phyloP scores from a whole-genome alignment of 2,797 vertebrate species.

The Ciconia nigra region DNA sequence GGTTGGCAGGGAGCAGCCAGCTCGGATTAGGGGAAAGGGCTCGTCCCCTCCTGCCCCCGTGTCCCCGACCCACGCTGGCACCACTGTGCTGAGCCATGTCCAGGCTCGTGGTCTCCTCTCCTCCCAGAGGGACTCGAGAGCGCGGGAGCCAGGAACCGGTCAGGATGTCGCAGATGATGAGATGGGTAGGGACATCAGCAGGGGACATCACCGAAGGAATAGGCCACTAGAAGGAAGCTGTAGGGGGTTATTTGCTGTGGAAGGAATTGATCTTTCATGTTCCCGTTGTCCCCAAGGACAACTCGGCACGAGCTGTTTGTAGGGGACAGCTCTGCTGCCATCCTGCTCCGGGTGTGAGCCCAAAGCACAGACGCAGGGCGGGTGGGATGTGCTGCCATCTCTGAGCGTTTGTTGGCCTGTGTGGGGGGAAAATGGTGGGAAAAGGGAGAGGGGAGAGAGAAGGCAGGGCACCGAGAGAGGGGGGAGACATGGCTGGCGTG shows the following conservation, averaged over 20 bases:
- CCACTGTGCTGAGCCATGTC: accelerated
- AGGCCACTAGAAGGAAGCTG: background rate
- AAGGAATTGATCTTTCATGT: background rate
- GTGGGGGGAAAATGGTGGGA: background rate
- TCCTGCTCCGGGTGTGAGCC: background rate
- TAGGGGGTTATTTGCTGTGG: background rate
- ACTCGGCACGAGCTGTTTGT: background rate
- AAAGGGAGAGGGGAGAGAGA: background rate
- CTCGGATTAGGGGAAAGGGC: background rate
- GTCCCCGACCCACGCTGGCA: accelerated
- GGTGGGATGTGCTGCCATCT: background rate
- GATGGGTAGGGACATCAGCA: background rate
- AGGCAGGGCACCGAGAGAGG: background rate
- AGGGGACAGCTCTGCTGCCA: background rate
- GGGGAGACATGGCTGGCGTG: background rate
- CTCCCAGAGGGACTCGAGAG: background rate
- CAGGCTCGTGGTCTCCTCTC: accelerated
- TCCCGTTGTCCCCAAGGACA: background rate
- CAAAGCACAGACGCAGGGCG: accelerated
- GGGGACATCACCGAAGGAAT: accelerated
- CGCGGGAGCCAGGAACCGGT: accelerated
- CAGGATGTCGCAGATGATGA: background rate
- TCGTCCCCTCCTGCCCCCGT: accelerated
- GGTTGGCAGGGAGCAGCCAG: background rate
- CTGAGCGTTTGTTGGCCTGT: background rate